These are phyloP conservation scores for Hipposideros larvatus DNA, from an alignment of 2,797 vertebrate species.

Conservation along the genomic window DNA sequence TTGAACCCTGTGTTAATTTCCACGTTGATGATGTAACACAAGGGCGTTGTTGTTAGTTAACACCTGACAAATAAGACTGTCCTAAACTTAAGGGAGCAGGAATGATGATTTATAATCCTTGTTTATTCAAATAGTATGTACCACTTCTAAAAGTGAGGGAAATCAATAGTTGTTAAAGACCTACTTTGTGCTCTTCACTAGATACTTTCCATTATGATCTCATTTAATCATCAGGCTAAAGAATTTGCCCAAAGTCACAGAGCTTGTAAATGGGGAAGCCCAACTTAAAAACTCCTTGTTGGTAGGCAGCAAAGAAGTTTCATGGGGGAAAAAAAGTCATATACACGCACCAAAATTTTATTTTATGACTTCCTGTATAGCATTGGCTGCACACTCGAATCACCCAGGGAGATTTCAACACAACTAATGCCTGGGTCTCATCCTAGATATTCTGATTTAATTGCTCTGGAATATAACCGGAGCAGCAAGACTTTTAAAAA, in stretches of 20 bases:
- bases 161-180: background rate
- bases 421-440: background rate
- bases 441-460: slow-evolving; percentile 28
- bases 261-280: slow-evolving; percentile 37
- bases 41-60: slow-evolving; percentile 14
- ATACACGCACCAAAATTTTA: background rate
- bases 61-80: slow-evolving; percentile 16
- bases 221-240: slow-evolving; percentile 27
- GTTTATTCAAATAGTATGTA: background rate
- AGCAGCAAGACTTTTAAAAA: slow-evolving; percentile 34
- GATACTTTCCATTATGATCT: slow-evolving; percentile 12
- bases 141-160: background rate
- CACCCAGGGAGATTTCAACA: background rate
- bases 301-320: background rate
- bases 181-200: background rate
- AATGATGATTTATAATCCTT: background rate
- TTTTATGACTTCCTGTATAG: background rate
- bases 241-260: background rate
- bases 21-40: background rate
- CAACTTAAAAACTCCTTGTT: slow-evolving; percentile 39
- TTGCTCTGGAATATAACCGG: background rate
- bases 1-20: slow-evolving; percentile 44
- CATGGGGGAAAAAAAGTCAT: background rate
- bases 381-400: background rate
- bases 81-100: background rate